These are phyloP conservation scores for Schizopygopsis pylzovi DNA, from an alignment of 2,797 vertebrate genomes.

Conservation along the genomic window DNA sequence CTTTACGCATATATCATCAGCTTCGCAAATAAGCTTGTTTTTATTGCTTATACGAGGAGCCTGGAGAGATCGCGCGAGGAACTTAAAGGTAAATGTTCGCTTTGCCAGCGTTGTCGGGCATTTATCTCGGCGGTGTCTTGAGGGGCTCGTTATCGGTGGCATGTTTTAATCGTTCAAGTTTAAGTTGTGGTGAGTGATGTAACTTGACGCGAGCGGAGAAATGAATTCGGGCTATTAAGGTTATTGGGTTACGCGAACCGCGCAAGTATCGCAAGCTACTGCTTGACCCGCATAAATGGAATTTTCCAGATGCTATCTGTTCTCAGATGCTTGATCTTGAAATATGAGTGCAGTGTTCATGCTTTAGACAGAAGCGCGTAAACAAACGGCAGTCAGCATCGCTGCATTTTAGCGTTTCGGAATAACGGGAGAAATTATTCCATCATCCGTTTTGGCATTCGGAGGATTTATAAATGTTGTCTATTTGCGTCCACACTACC, in stretches of 20 bases:
- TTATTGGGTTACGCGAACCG: slow-evolving; percentile 47
- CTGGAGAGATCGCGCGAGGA: slow-evolving; percentile 57
- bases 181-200: slow-evolving; percentile 51
- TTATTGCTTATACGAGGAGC: slow-evolving; percentile 50
- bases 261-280: slow-evolving; percentile 45
- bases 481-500: slow-evolving; percentile 14
- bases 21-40: slow-evolving; percentile 52
- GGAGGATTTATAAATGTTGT: slow-evolving; percentile 23
- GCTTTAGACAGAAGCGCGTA: not conserved
- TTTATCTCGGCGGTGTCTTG: slow-evolving; percentile 51
- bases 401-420: slow-evolving; percentile 13
- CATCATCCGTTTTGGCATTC: not conserved
- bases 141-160: slow-evolving; percentile 41
- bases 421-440: slow-evolving; percentile 1
- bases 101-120: slow-evolving; percentile 55
- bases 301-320: slow-evolving; percentile 63
- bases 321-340: slow-evolving; percentile 48
- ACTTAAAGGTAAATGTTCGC: slow-evolving; percentile 67
- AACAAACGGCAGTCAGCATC: slow-evolving; percentile 14
- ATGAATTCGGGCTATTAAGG: slow-evolving; percentile 50
- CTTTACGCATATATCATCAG: slow-evolving; percentile 42
- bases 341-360: slow-evolving; percentile 23
- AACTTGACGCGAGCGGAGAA: slow-evolving; percentile 48
- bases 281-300: slow-evolving; percentile 60
- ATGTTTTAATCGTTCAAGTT: slow-evolving; percentile 56